These are phyloP conservation scores for Xiphorhynchus elegans DNA, from an alignment of 2,113 vertebrate genomes.

Conservation along the genomic window DNA sequence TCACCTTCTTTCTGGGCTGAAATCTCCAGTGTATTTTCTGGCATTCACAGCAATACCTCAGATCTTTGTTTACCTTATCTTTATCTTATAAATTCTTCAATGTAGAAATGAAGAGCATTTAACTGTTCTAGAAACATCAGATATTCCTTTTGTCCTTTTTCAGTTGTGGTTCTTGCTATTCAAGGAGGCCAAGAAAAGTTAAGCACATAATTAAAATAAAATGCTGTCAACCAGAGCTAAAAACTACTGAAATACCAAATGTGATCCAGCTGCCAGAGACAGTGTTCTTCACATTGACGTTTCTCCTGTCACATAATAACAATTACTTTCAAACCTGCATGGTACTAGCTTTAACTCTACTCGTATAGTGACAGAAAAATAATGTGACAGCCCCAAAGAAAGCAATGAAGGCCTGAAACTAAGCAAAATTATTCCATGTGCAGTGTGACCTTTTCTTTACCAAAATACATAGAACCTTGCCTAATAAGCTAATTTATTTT, in stretches of 20 bases:
- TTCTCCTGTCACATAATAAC: conserved; percentile 51
- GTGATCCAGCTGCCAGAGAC: conserved; percentile 12
- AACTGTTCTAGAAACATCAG: background rate
- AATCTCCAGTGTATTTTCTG: background rate
- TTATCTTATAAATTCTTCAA: background rate
- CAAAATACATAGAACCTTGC: conserved; percentile 25
- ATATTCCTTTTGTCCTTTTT: background rate
- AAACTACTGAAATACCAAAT: conserved; percentile 30
- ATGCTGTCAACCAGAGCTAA: background rate
- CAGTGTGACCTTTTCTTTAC: conserved; percentile 69
- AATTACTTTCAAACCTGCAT: conserved; percentile 55
- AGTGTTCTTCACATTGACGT: conserved; percentile 28
- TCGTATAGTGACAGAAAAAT: conserved; percentile 54
- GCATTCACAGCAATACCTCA: background rate
- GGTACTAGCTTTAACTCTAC: conserved; percentile 20
- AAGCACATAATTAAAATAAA: conserved; percentile 61
- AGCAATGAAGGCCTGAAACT: conserved; percentile 21
- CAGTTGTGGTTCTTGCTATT: background rate
- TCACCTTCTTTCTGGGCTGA: background rate
- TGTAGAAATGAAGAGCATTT: background rate
- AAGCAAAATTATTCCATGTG: conserved; percentile 38
- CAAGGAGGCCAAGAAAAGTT: conserved; percentile 4
- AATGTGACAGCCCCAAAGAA: conserved; percentile 39
- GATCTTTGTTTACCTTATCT: background rate
- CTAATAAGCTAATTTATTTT: conserved; percentile 31